Conservation (phyloP, 2,113 vertebrate genomes). For the Halichoeres trimaculatus region DNA sequence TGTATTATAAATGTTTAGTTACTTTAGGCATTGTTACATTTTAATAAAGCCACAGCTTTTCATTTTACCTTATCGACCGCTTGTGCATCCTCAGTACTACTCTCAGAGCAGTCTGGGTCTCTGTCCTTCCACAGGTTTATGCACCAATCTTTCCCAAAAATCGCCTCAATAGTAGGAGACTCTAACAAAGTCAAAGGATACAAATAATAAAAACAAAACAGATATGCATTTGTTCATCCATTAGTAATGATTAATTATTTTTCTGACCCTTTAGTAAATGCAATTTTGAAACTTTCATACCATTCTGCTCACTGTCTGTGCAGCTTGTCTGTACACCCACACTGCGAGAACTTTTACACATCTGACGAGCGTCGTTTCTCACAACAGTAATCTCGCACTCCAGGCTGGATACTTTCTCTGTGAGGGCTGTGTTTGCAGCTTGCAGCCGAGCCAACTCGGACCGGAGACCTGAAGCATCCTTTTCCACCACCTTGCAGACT, state of each 20-base stretch:
- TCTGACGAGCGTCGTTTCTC: conserved; percentile 36
- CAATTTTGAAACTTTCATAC: conserved; percentile 25
- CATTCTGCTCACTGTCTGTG: conserved; percentile 37
- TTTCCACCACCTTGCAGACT: conserved; percentile 75
- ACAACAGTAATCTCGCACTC: conserved; percentile 60
- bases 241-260: neutral
- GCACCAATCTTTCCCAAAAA: conserved; percentile 83
- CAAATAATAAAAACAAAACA: no score
- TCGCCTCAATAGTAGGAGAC: conserved; percentile 73
- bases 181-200: neutral
- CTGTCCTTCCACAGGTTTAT: conserved; percentile 78
- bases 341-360: conserved; percentile 55
- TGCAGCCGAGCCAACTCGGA: conserved; percentile 66
- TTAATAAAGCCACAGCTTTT: no score
- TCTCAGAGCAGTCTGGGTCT: conserved; percentile 43
- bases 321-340: conserved; percentile 64
- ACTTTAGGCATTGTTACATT: no score
- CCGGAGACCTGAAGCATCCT: conserved; percentile 67
- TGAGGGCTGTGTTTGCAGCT: conserved; percentile 64
- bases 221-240: no score
- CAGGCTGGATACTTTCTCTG: conserved; percentile 66
- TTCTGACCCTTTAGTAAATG: neutral
- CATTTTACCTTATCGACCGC: conserved; percentile 51
- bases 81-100: conserved; percentile 17
- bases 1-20: no score